Evolutionary conservation across 2,797 vertebrate species (phyloP).

Genomic region (Gallinago solitaria): DNA sequence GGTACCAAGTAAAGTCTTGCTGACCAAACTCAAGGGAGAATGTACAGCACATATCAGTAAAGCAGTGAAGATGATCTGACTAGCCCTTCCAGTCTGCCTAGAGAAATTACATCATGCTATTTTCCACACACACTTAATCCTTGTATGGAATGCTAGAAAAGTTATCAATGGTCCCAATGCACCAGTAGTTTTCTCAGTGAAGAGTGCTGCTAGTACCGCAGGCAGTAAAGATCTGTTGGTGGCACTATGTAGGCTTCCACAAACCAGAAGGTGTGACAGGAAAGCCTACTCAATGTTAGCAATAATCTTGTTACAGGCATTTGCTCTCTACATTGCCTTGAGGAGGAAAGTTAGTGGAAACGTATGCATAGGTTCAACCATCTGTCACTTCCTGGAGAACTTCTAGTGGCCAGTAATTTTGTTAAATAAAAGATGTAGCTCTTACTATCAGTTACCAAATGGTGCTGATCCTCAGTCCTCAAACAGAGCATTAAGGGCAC

Average conservation of each 20-base stretch:
- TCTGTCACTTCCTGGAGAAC: neutral
- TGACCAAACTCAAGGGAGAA: neutral
- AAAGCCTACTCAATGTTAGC: neutral
- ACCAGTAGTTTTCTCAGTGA: neutral
- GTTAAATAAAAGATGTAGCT: neutral
- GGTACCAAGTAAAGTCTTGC: neutral
- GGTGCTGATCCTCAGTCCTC: neutral
- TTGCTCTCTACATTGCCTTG: neutral
- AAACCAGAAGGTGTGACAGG: neutral
- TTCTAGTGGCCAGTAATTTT: neutral
- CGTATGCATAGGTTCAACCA: neutral
- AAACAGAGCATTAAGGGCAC: neutral
- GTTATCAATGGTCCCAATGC: neutral
- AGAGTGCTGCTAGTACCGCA: accelerated
- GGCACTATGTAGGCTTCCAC: neutral
- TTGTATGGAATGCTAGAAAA: neutral
- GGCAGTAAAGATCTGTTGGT: neutral
- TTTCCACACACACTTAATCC: neutral
- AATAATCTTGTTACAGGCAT: neutral
- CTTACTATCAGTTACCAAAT: neutral
- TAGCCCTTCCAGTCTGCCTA: neutral
- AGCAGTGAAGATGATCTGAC: neutral
- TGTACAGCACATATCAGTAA: neutral
- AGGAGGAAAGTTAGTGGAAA: neutral
- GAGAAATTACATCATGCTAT: neutral